These are phyloP conservation scores for Spodoptera littoralis DNA, from an alignment of 2,888 invertebrate species.

Conservation along the genomic window DNA sequence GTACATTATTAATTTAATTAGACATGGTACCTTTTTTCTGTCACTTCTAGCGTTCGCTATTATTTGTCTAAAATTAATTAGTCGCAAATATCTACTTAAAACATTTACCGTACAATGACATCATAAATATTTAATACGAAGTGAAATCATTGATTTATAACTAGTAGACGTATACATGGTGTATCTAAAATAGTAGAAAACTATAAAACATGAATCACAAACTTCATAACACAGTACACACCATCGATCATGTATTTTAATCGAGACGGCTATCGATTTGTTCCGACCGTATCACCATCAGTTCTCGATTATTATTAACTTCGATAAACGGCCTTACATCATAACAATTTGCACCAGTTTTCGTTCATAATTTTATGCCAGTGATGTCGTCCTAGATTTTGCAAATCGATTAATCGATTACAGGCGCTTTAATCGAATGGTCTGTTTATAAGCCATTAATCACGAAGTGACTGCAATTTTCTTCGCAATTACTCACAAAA, in stretches of 20 bases:
- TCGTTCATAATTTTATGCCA: constrained; percentile 51
- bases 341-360: constrained; percentile 65
- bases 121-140: too few species aligned
- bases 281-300: constrained; percentile 63
- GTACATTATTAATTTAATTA: too few species aligned
- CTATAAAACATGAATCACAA: not conserved
- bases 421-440: constrained; percentile 50
- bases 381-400: constrained; percentile 63
- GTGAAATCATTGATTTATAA: too few species aligned
- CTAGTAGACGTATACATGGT: too few species aligned
- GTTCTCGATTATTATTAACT: constrained; percentile 60
- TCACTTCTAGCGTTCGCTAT: too few species aligned
- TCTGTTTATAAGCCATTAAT: constrained; percentile 45
- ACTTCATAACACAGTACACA: constrained; percentile 11
- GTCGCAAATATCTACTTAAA: too few species aligned
- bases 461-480: constrained; percentile 32
- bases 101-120: too few species aligned
- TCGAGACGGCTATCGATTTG: constrained; percentile 63
- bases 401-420: constrained; percentile 64
- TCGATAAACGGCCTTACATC: constrained; percentile 57
- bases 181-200: not conserved
- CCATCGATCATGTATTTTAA: constrained; percentile 36
- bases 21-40: too few species aligned
- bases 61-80: too few species aligned
- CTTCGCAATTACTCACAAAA: not conserved